phyloP scores from a whole-genome alignment of 2,113 vertebrate species.

The human region DNA sequence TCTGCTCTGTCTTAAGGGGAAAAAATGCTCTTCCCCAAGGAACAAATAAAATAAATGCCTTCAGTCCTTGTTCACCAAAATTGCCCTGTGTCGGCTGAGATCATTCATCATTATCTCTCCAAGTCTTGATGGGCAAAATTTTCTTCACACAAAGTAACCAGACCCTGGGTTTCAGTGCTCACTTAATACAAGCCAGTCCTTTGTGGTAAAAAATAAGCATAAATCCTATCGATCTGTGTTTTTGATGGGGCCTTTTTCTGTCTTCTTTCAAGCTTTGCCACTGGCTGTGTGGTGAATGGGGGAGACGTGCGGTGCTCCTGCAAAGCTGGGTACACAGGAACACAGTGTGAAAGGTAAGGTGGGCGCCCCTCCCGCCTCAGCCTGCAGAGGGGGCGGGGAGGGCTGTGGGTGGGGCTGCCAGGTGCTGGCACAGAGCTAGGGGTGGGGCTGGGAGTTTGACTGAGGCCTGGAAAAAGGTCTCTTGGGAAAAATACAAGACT shows the following conservation, averaged over 20 bases:
- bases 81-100: conserved; percentile 49
- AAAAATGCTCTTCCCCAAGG: conserved; percentile 21
- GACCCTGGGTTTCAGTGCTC: neutral
- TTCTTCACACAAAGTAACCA: neutral
- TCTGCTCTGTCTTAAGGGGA: conserved; percentile 34
- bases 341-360: conserved; percentile 94
- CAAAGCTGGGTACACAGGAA: conserved; percentile 90
- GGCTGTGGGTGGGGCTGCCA: neutral
- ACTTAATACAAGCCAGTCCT: neutral
- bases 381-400: neutral
- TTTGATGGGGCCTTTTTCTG: conserved; percentile 20
- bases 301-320: conserved; percentile 89
- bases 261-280: conserved; percentile 89
- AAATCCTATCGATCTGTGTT: neutral
- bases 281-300: conserved; percentile 87
- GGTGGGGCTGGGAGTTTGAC: neutral
- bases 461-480: neutral
- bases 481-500: neutral
- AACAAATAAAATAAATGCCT: conserved; percentile 52
- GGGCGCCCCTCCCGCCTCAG: conserved; percentile 21
- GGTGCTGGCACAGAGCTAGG: neutral
- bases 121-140: neutral
- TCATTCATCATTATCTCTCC: neutral
- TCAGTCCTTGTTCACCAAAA: conserved; percentile 4
- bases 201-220: neutral